A percentile compares a stretch with the other conserved stretches of the same genome.
Conservation (phyloP, 1,140 invertebrate species). For the Euura saliciscinereae region DNA sequence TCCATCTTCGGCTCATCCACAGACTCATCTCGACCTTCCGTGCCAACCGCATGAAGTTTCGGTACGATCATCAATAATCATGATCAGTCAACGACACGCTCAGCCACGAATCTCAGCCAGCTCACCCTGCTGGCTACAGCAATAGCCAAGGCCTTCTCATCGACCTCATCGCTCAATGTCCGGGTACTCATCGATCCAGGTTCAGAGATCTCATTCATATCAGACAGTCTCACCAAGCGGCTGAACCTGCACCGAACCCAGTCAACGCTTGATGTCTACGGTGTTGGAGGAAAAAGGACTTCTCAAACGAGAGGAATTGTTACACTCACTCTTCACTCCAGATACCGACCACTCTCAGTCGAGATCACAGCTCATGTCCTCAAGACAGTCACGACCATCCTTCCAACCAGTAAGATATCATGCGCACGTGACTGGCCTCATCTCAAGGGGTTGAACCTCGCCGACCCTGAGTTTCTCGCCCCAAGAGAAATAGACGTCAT, state of each 20-base stretch:
- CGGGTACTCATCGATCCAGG: conserved; percentile 21
- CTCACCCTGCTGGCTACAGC: conserved; percentile 21
- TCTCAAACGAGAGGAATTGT: conserved; percentile 16
- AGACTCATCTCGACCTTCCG: not conserved
- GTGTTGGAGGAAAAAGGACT: conserved; percentile 2
- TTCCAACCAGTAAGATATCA: too few species aligned
- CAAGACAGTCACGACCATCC: too few species aligned
- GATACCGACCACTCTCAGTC: too few species aligned
- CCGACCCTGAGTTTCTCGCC: too few species aligned
- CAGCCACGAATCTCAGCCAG: not conserved
- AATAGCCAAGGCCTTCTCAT: conserved; percentile 6
- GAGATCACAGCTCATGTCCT: too few species aligned
- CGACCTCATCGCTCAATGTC: conserved; percentile 4
- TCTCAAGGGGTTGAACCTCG: too few species aligned
- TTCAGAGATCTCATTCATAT: conserved; percentile 20
- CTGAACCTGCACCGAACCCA: not conserved
- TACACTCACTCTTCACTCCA: too few species aligned
- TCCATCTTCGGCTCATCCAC: not conserved
- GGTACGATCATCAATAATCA: not conserved
- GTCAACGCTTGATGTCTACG: not conserved
- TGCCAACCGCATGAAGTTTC: not conserved
- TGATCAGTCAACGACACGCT: not conserved
- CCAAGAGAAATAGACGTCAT: too few species aligned
- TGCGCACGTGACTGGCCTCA: too few species aligned
- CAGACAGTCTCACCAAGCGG: conserved; percentile 14